phyloP scores from a whole-genome alignment of 64 coral and sea anemone species.

The Dendronephthya gigantea region DNA sequence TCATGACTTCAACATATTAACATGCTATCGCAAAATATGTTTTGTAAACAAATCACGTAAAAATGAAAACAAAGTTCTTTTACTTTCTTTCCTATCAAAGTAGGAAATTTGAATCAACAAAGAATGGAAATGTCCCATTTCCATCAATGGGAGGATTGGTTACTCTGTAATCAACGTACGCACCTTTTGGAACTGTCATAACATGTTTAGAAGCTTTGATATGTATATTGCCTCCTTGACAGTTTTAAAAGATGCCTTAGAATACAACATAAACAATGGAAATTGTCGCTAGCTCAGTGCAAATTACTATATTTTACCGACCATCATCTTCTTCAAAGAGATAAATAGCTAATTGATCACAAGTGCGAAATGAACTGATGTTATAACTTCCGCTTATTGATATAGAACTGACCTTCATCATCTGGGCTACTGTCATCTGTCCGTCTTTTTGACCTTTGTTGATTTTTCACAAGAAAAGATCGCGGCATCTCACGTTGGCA shows the following conservation, averaged over 20 bases:
- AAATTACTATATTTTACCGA: no score
- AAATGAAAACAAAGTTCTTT: background rate
- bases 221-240: background rate
- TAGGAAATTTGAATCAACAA: background rate
- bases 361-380: no score
- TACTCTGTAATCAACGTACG: background rate
- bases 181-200: background rate
- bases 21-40: background rate
- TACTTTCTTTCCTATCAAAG: background rate
- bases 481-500: background rate
- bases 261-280: background rate
- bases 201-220: background rate
- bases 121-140: background rate
- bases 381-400: background rate
- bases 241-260: background rate
- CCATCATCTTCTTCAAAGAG: no score
- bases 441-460: background rate
- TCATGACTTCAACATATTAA: conserved; percentile 18
- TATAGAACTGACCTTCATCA: background rate
- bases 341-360: no score
- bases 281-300: background rate
- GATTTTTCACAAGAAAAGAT: conserved; percentile 14
- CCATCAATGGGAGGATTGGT: background rate
- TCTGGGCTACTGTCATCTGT: background rate
- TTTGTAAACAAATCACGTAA: background rate